Conservation (phyloP, 2,797 vertebrate genomes). For the Sarcoramphus papa region DNA sequence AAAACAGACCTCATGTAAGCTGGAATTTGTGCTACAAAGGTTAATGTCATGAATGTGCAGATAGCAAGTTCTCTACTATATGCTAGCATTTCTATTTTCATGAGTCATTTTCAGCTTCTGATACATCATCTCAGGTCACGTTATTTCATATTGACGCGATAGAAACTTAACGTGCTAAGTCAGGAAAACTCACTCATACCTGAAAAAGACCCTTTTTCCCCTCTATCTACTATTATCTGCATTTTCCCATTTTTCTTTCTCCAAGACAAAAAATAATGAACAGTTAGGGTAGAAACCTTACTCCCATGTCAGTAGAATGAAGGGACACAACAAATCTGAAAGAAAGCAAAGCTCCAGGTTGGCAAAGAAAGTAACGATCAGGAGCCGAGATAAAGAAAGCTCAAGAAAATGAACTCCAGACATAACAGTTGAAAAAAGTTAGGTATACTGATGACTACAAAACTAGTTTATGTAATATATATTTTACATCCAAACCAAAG, state of each 20-base stretch:
- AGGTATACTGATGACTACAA: neutral
- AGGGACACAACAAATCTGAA: conserved; percentile 5
- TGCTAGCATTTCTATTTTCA: conserved; percentile 48
- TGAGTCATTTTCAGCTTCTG: conserved; percentile 39
- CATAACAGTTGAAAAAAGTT: conserved; percentile 13
- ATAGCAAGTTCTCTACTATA: conserved; percentile 39
- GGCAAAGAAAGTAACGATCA: conserved; percentile 25
- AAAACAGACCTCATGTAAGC: conserved; percentile 64
- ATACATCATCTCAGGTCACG: neutral
- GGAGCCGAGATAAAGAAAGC: conserved; percentile 31
- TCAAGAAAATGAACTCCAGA: conserved; percentile 44
- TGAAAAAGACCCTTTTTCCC: neutral
- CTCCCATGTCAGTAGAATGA: neutral
- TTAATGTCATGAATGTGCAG: conserved; percentile 56
- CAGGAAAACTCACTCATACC: conserved; percentile 17
- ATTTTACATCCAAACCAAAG: conserved; percentile 48
- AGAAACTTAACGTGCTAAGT: neutral
- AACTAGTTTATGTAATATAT: conserved; percentile 15
- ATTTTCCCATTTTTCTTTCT: conserved; percentile 13
- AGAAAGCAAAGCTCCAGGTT: conserved; percentile 32
- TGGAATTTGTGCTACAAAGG: conserved; percentile 42
- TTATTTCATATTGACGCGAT: neutral
- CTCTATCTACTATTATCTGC: neutral
- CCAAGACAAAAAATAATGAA: neutral
- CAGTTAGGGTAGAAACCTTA: neutral